Conservation (phyloP, 2,113 vertebrate genomes). For the Pyxicephalus adspersus region DNA sequence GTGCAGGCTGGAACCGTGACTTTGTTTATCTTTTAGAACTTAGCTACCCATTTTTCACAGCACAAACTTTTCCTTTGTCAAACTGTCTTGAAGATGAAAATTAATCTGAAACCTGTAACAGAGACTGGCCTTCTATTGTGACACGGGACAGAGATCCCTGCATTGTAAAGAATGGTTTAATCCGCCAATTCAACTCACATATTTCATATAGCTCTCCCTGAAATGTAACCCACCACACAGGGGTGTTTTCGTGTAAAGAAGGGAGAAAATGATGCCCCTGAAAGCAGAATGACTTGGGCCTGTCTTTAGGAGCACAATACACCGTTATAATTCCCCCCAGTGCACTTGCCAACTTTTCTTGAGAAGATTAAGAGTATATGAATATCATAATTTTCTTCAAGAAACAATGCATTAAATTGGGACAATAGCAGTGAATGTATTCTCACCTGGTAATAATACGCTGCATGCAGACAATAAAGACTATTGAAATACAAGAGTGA, state of each 20-base stretch:
- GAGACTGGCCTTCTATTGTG: constrained; percentile 39
- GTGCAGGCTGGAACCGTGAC: neutral
- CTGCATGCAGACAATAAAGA: constrained; percentile 1
- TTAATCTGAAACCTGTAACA: constrained; percentile 37
- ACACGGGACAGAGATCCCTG: neutral
- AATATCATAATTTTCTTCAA: constrained; percentile 17
- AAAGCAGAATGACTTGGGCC: constrained; percentile 5
- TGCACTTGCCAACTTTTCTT: neutral
- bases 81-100: constrained; percentile 41
- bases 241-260: constrained; percentile 27
- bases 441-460: constrained; percentile 18
- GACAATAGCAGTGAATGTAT: constrained; percentile 15
- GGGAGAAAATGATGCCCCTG: constrained; percentile 20
- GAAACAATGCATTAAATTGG: constrained; percentile 22
- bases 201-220: constrained; percentile 38
- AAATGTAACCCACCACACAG: constrained; percentile 37
- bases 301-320: neutral
- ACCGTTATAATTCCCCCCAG: neutral
- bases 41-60: constrained; percentile 16
- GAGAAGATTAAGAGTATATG: neutral
- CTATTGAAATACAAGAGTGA: constrained; percentile 10
- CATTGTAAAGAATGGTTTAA: constrained; percentile 40
- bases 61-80: constrained; percentile 20
- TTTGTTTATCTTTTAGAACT: constrained; percentile 27
- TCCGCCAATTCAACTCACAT: constrained; percentile 37